Evolutionary conservation across 1,140 invertebrate species (phyloP).

Genomic region (Drosophila seguyi): DNA sequence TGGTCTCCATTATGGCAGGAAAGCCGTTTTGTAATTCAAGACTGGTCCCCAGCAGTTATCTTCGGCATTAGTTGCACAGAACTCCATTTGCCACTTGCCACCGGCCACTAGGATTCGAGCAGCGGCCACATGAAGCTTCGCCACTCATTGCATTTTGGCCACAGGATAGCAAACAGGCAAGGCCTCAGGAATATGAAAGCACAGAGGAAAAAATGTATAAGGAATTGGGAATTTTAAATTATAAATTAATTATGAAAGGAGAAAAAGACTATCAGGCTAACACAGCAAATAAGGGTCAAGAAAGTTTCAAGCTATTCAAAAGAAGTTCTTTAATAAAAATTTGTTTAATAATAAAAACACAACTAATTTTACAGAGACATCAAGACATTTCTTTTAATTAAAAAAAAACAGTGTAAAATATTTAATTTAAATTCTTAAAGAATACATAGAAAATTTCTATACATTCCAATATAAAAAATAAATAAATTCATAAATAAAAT

Average conservation of each 20-base stretch:
- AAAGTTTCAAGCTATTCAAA: no score
- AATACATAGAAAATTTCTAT: no score
- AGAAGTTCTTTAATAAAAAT: no score
- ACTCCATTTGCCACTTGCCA: slow-evolving; percentile 58
- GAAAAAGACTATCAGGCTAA: no score
- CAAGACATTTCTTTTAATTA: not conserved
- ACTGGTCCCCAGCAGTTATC: slow-evolving; percentile 44
- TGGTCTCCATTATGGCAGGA: slow-evolving; percentile 28
- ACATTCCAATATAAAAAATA: no score
- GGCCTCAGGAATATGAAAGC: not conserved
- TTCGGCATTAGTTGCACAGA: slow-evolving; percentile 49
- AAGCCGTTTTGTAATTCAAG: slow-evolving; percentile 30
- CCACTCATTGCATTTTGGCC: slow-evolving; percentile 40
- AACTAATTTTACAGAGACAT: not conserved
- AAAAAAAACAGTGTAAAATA: not conserved
- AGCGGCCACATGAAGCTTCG: slow-evolving; percentile 58
- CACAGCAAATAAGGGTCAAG: no score
- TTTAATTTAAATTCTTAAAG: not conserved
- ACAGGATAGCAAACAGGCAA: slow-evolving; percentile 2
- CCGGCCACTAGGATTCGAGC: not conserved
- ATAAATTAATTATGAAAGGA: no score
- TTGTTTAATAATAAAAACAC: not conserved
- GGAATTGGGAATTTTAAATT: no score
- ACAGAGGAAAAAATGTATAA: not conserved
- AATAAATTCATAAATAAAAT: no score